Evolutionary conservation across 2,797 vertebrate species (phyloP).

Genomic region (Sus cebifrons): DNA sequence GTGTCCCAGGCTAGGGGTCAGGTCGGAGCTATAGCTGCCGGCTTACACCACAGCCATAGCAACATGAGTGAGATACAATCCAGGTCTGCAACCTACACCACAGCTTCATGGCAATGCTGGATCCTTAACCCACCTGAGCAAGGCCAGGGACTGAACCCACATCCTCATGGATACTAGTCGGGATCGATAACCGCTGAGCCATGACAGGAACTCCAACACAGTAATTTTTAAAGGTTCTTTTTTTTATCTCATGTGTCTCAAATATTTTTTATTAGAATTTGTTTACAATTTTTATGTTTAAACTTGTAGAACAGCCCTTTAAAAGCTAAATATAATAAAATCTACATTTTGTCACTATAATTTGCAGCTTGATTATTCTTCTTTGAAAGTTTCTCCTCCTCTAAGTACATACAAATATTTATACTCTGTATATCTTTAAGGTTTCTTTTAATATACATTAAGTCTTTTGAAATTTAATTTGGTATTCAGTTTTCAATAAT

Average conservation of each 20-base stretch:
- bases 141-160: too few relatives aligned
- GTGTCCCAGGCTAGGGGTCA: too few relatives aligned
- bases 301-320: slow-evolving; percentile 36
- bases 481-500: background rate
- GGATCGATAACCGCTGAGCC: too few relatives aligned
- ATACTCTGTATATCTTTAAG: slow-evolving; percentile 53
- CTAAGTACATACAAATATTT: background rate
- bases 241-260: background rate
- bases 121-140: too few relatives aligned
- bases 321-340: background rate
- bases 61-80: too few relatives aligned
- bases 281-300: background rate
- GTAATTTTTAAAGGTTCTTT: background rate
- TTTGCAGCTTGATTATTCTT: background rate
- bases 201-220: too few relatives aligned
- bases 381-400: slow-evolving; percentile 37
- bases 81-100: too few relatives aligned
- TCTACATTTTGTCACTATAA: background rate
- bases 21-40: too few relatives aligned
- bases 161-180: too few relatives aligned
- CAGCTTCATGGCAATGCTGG: too few relatives aligned
- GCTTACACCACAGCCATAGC: too few relatives aligned
- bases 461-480: slow-evolving; percentile 7
- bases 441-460: background rate
- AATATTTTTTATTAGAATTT: background rate